Percentiles rank a stretch among this genome's conserved stretches.
Evolutionary conservation across 1,140 invertebrate genomes (phyloP).

Genomic region (Proctacanthus coquilletti): DNA sequence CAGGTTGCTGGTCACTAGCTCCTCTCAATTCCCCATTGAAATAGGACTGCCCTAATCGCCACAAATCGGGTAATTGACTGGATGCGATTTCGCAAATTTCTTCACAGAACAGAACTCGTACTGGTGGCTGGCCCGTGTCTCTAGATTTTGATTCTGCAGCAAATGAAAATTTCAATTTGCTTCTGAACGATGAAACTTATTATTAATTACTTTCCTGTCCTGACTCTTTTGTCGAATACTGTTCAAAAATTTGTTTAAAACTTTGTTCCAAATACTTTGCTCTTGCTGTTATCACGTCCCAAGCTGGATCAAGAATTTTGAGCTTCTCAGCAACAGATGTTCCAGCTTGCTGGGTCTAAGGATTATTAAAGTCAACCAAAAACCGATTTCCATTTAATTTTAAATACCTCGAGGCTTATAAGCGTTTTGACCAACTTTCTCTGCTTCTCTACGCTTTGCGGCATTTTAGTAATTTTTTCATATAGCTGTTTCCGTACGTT

Average conservation of each 20-base stretch:
- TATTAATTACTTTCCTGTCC: conserved; percentile 13
- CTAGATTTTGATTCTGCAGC: conserved; percentile 15
- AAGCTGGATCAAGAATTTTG: conserved; percentile 59
- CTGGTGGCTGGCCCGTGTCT: conserved; percentile 16
- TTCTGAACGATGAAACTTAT: not conserved
- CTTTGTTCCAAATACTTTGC: conserved; percentile 53
- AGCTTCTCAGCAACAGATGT: conserved; percentile 18
- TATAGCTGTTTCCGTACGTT: conserved; percentile 65
- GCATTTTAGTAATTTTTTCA: conserved; percentile 73
- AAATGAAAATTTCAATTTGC: not conserved
- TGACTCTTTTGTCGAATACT: conserved; percentile 21
- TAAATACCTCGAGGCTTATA: conserved; percentile 43
- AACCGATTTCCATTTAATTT: not conserved
- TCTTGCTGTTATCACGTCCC: conserved; percentile 76
- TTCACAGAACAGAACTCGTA: conserved; percentile 25
- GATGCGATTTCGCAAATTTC: conserved; percentile 28
- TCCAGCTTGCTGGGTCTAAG: conserved; percentile 30
- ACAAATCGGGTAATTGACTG: conserved; percentile 52
- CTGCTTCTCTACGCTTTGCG: conserved; percentile 81
- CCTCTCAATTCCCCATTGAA: conserved; percentile 69
- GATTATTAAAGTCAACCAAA: conserved; percentile 2
- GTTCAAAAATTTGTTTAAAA: conserved; percentile 25
- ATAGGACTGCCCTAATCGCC: conserved; percentile 80
- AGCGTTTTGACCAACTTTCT: conserved; percentile 75
- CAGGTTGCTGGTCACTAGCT: conserved; percentile 43